A percentile compares a stretch with the other conserved stretches of the same genome.
Conservation (phyloP, 2,888 invertebrate species). For the Metellina segmentata region DNA sequence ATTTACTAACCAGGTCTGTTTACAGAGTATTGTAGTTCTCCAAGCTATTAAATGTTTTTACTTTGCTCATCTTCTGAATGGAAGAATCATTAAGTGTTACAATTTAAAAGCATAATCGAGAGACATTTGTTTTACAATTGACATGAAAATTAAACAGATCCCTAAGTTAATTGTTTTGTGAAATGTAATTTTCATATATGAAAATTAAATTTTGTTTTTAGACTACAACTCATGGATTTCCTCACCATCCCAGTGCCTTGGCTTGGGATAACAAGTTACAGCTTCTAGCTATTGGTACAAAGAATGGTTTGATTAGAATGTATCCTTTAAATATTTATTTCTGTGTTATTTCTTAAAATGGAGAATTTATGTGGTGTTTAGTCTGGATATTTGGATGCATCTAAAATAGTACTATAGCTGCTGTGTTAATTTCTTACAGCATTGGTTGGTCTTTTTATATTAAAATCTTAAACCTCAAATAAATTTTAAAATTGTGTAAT, state of each 20-base stretch:
- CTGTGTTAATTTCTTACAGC: too few relatives aligned
- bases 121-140: background rate
- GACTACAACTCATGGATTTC: conserved; percentile 98
- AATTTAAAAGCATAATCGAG: too few relatives aligned
- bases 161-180: background rate
- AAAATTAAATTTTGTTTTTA: conserved; percentile 82
- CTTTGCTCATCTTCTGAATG: background rate
- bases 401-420: too few relatives aligned
- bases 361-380: background rate
- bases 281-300: conserved; percentile 95
- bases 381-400: too few relatives aligned
- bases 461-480: too few relatives aligned
- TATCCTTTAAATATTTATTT: conserved; percentile 83
- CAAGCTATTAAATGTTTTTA: background rate
- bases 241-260: conserved; percentile 95
- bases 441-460: too few relatives aligned
- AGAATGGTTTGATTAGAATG: conserved; percentile 93
- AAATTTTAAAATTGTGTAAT: too few relatives aligned
- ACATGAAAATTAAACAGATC: too few relatives aligned
- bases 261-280: conserved; percentile 95
- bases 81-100: background rate
- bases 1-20: too few relatives aligned
- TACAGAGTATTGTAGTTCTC: too few relatives aligned
- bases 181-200: conserved; percentile 4
- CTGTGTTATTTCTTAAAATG: background rate